These are phyloP conservation scores for Sepiola atlantica DNA, from an alignment of 2,888 invertebrate species.

Conservation along the genomic window DNA sequence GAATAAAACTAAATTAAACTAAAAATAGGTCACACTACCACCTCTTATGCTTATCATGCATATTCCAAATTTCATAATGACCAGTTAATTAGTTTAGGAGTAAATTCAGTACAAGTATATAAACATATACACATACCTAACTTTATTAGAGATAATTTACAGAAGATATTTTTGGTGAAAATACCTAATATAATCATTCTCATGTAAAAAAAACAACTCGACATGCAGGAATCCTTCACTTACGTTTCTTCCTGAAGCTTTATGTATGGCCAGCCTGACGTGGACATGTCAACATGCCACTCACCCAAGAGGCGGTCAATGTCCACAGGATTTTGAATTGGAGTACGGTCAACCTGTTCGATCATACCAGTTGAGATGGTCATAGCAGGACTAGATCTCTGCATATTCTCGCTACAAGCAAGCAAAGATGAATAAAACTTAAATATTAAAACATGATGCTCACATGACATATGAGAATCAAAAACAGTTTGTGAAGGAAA, in stretches of 20 bases:
- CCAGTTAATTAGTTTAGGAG: too few relatives aligned
- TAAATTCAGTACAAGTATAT: too few relatives aligned
- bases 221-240: background rate
- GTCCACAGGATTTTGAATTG: constrained; percentile 55
- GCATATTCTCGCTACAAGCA: constrained; percentile 57
- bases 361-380: constrained; percentile 71
- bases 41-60: too few relatives aligned
- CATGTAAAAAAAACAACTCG: too few relatives aligned
- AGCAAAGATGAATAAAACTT: background rate
- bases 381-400: constrained; percentile 68
- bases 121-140: too few relatives aligned
- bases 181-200: too few relatives aligned
- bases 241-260: constrained; percentile 48
- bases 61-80: too few relatives aligned
- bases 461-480: background rate
- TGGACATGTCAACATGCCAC: constrained; percentile 53
- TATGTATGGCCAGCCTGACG: constrained; percentile 67
- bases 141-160: too few relatives aligned
- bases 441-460: too few relatives aligned
- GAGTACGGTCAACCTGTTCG: constrained; percentile 63
- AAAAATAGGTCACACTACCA: too few relatives aligned
- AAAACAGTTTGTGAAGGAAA: background rate
- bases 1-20: too few relatives aligned
- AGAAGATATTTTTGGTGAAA: too few relatives aligned
- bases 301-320: constrained; percentile 58